Base-by-base conservation (phyloP, 2,113 vertebrate species). In the Pogona vitticeps region DNA sequence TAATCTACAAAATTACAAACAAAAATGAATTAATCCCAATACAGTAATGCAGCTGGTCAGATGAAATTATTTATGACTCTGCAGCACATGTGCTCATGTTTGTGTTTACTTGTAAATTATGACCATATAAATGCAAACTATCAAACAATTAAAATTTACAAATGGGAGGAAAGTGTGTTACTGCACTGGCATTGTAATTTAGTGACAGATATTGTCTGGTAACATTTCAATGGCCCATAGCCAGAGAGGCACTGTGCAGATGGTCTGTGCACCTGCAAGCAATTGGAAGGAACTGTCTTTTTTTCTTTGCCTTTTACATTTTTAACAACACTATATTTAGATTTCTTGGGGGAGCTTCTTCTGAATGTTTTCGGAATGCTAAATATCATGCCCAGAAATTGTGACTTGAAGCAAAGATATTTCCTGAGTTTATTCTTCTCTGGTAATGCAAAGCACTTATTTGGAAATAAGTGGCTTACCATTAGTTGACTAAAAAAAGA, bases 21-120 rank as follows among this genome's bases (percentile, higher is more conserved):
- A 88, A 82, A 0, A 0, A 1, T 46, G 26, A 91, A 89, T 93
- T 87, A 93, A 91, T 89, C 88, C 88, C 2, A 68, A 70, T 36
- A 89, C 20, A 89, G 31, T 81, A 91, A 91, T 89, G 23, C 87
- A 90, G 42, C 52, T 68, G 88, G 84, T 84, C 76, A 76, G 20
- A 65, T 89, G 61, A 67, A 91, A 92, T 86, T 87, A 84, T 88
- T 72, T 88, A n/a, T 89, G 28, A 31, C 85, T 76, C 56, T 91
- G 86, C 21, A 80, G 13, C 85, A 86, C 86, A 88, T 61, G 79
- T 3, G 87, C 73, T 83, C 76, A 18, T 88, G n/a, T 87, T 85
- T 93, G 52, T 90, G 36, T 82, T 91, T 91, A 42, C n/a, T 93
- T 84, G 80, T 85, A 85, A 93, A 92, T 90, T 89, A 90, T 86